Base-by-base conservation (phyloP, 2,888 invertebrate genomes). In the Eulithis testata region DNA sequence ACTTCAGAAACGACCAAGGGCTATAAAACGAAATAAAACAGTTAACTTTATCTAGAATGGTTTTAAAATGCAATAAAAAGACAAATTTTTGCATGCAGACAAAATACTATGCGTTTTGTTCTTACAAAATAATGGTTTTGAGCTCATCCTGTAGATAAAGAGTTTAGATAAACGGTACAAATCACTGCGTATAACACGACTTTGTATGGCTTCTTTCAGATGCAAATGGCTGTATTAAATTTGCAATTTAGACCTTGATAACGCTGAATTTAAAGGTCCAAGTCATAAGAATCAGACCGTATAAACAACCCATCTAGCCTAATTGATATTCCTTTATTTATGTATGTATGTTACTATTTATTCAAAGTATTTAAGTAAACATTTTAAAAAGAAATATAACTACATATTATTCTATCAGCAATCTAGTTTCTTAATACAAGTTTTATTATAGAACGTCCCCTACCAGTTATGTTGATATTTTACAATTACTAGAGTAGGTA, bases 191-290 rank as follows among this genome's bases (percentile, higher is more conserved):
- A 86, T 82, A 86, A 88, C 88, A 87, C 85, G 80, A 79, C 81
- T 85, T 83, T 84, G 83, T 87, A 86, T 83, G 81, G 84, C 88
- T 85, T 83, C 89, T 92, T 91, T 91, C 85, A 87, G 82, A 93
- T 91, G 92, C 91, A 91, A 92, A 93, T 92, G 79, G 86, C 84
- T 88, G 89, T 90, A 90, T 92, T 90, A 90, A 90, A 91, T 92
- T 91, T 90, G 90, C 90, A 90, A 89, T 92, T 91, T 90, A 87
- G 86, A 88, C 87, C 84, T 83, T 82, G 88, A 89, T 88, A 88
- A 86, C 82, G 80, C 79, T 78, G 74, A 71, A 69, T 59, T 60
- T 65, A 73, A 47, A 72, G 79, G 80, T 73, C 49, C 67, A 85
- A 82, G 75, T 59, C 37, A 76, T 2, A 73, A 77, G 73, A 69